Evolutionary conservation across 2,888 invertebrate species (phyloP).

Genomic region (Amiota mariae): DNA sequence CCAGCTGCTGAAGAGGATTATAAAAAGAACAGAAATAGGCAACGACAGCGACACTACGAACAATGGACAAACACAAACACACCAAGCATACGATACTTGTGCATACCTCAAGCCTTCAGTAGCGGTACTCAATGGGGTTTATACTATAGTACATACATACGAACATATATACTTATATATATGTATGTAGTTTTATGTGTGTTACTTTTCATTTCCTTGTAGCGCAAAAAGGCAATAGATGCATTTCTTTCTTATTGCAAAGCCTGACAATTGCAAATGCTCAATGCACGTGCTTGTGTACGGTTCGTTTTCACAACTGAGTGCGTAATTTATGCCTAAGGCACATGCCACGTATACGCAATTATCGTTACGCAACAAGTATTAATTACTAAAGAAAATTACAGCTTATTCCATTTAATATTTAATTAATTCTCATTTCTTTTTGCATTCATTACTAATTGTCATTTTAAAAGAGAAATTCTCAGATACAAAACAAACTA

Average conservation of each 20-base stretch:
- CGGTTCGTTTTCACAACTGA: not conserved
- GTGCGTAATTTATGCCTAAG: not conserved
- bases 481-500: not conserved
- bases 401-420: not conserved
- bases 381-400: not conserved
- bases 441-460: not conserved
- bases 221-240: too few species aligned
- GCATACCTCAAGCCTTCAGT: not conserved
- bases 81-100: not conserved
- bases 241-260: not conserved
- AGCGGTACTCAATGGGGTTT: not conserved
- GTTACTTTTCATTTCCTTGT: too few species aligned
- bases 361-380: conserved; percentile 2
- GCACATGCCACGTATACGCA: conserved; percentile 14
- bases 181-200: not conserved
- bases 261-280: not conserved
- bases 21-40: not conserved
- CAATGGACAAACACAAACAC: not conserved
- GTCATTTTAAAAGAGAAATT: not conserved
- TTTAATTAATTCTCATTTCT: too few species aligned
- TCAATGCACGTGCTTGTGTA: not conserved
- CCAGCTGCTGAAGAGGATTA: not conserved
- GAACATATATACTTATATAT: not conserved
- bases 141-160: too few species aligned
- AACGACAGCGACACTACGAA: not conserved